These are phyloP conservation scores for Magallana ariakensis DNA, from an alignment of 1,140 invertebrate species.

Conservation along the genomic window DNA sequence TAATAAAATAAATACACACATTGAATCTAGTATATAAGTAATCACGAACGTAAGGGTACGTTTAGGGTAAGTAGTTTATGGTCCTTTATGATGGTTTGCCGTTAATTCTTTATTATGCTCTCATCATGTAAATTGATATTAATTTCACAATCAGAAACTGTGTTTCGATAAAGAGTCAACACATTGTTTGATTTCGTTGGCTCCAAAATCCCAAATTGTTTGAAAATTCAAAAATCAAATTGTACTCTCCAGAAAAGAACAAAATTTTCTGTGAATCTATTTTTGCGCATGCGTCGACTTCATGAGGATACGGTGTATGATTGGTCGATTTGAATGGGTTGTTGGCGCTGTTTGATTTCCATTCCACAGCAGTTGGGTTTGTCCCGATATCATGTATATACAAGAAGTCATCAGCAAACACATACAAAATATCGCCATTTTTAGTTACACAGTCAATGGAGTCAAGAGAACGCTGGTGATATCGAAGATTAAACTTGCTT, in stretches of 20 bases:
- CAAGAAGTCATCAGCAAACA: neutral
- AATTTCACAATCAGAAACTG: too few species aligned
- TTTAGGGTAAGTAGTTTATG: too few species aligned
- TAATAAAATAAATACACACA: too few species aligned
- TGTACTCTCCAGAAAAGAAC: neutral
- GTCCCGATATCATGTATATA: neutral
- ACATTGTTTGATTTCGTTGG: neutral
- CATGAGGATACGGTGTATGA: neutral
- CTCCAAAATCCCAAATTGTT: neutral
- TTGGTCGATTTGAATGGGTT: constrained; percentile 1
- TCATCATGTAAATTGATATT: too few species aligned
- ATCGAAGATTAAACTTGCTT: neutral
- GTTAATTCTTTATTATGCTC: too few species aligned
- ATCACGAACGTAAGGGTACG: too few species aligned
- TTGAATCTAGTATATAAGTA: too few species aligned
- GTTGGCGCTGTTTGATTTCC: neutral
- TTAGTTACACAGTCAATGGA: neutral
- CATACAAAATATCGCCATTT: neutral
- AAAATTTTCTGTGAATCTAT: neutral
- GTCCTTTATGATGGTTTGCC: too few species aligned
- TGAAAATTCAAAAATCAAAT: neutral
- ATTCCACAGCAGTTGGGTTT: neutral
- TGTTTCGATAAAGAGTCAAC: neutral
- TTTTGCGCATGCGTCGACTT: neutral
- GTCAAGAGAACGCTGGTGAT: neutral